These are phyloP conservation scores for Dusona sp. DNA, from an alignment of 2,888 invertebrate genomes.

Conservation along the genomic window DNA sequence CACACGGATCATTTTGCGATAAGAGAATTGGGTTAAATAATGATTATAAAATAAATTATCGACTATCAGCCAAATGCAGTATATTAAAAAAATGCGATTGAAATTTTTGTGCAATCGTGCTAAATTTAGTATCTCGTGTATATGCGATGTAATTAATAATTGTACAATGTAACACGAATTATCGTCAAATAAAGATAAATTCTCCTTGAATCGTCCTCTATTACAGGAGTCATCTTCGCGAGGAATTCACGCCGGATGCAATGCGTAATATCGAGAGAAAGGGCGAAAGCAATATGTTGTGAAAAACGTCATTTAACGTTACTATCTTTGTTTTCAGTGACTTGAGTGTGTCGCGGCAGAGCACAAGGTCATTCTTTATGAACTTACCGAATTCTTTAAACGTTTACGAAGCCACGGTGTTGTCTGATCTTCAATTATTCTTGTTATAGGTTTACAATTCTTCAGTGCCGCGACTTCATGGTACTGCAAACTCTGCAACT, in stretches of 20 bases:
- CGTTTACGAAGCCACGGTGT: slow-evolving; percentile 74
- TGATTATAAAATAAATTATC: slow-evolving; percentile 37
- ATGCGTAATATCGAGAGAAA: slow-evolving; percentile 51
- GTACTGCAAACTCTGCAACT: slow-evolving; percentile 95
- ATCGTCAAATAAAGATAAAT: slow-evolving; percentile 55
- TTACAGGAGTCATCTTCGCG: slow-evolving; percentile 45
- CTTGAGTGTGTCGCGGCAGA: slow-evolving; percentile 82
- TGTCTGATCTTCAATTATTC: slow-evolving; percentile 72
- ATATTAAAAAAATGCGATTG: slow-evolving; percentile 36
- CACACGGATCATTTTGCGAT: background rate
- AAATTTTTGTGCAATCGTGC: slow-evolving; percentile 19
- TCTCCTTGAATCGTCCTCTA: slow-evolving; percentile 40
- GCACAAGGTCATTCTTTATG: slow-evolving; percentile 84
- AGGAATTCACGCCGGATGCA: slow-evolving; percentile 39
- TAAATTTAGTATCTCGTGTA: slow-evolving; percentile 45
- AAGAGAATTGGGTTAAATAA: background rate
- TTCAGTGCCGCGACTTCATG: slow-evolving; percentile 94
- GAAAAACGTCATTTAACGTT: slow-evolving; percentile 68
- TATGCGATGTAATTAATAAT: slow-evolving; percentile 57
- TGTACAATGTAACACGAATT: slow-evolving; percentile 58
- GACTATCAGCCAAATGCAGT: slow-evolving; percentile 66
- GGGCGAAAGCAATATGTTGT: slow-evolving; percentile 45
- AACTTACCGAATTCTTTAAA: slow-evolving; percentile 78
- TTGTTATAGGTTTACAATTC: slow-evolving; percentile 91
- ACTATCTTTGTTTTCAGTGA: slow-evolving; percentile 82